Evolutionary conservation across 1,140 invertebrate genomes (phyloP).

Genomic region (Ectropis grisescens): DNA sequence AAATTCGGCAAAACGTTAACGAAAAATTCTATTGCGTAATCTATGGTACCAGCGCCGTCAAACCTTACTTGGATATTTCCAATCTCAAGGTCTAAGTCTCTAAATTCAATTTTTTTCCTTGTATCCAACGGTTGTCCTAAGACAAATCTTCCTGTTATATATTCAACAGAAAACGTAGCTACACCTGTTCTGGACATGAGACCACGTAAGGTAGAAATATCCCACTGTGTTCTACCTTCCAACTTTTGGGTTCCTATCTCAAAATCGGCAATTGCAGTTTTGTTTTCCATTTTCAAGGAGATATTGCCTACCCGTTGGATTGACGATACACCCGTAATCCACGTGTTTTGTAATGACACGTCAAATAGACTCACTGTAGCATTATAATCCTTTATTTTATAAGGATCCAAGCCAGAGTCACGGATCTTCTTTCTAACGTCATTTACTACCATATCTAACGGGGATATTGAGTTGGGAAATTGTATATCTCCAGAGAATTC

Average conservation of each 20-base stretch:
- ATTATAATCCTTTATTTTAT: slow-evolving; percentile 77
- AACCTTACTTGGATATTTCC: slow-evolving; percentile 85
- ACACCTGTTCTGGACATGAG: slow-evolving; percentile 78
- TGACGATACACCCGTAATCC: slow-evolving; percentile 82
- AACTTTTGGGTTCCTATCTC: slow-evolving; percentile 85
- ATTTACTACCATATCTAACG: slow-evolving; percentile 84
- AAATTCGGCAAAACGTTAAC: slow-evolving; percentile 87
- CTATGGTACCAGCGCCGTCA: slow-evolving; percentile 84
- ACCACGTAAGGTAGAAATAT: slow-evolving; percentile 76
- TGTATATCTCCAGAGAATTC: slow-evolving; percentile 76
- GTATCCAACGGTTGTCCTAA: slow-evolving; percentile 83
- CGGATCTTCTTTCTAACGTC: slow-evolving; percentile 80
- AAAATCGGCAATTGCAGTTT: slow-evolving; percentile 75
- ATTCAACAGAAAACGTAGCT: slow-evolving; percentile 81
- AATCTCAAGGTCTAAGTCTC: slow-evolving; percentile 82
- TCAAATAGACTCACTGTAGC: slow-evolving; percentile 78
- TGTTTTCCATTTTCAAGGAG: slow-evolving; percentile 78
- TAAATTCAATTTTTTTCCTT: slow-evolving; percentile 77
- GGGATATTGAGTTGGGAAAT: slow-evolving; percentile 88
- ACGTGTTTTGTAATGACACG: slow-evolving; percentile 78
- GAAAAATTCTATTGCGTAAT: slow-evolving; percentile 83
- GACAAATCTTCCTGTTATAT: slow-evolving; percentile 75
- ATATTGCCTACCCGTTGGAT: slow-evolving; percentile 87
- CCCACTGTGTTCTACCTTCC: slow-evolving; percentile 83
- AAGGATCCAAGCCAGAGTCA: slow-evolving; percentile 81